Evolutionary conservation across 2,797 vertebrate species (phyloP).

Genomic region (Pelochelys cantorii): DNA sequence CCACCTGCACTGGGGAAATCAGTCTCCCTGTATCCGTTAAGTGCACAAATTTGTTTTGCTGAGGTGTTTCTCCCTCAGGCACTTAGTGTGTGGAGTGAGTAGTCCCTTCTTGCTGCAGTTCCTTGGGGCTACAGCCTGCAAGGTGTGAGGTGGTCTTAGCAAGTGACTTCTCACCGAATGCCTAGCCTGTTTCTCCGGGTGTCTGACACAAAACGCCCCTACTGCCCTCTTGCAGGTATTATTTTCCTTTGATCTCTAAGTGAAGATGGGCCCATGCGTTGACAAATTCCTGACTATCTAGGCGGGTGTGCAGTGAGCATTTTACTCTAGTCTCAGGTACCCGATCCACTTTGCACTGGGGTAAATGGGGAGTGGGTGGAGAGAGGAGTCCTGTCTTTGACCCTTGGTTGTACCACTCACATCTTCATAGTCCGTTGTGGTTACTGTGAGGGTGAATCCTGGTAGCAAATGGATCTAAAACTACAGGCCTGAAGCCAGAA

Average conservation of each 20-base stretch:
- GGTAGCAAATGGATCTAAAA: neutral
- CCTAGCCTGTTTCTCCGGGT: neutral
- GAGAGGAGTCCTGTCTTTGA: neutral
- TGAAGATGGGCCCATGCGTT: neutral
- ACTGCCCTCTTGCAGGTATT: neutral
- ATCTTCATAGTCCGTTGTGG: neutral
- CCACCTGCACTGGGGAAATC: neutral
- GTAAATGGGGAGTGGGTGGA: neutral
- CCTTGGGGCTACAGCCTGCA: neutral
- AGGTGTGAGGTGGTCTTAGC: neutral
- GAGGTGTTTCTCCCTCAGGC: neutral
- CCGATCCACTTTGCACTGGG: neutral
- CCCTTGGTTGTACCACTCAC: neutral
- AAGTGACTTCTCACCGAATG: neutral
- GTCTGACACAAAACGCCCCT: neutral
- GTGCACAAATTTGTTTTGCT: neutral
- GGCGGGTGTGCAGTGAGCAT: neutral
- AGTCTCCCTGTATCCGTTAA: neutral
- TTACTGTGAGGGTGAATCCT: neutral
- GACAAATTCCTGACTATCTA: neutral
- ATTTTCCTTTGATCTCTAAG: constrained; percentile 3
- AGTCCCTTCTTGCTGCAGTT: neutral
- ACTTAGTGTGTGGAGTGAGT: neutral
- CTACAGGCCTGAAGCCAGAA: neutral
- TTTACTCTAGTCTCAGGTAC: neutral